phyloP scores from a whole-genome alignment of 2,888 invertebrate species.

The Ischnus inquisitorius region DNA sequence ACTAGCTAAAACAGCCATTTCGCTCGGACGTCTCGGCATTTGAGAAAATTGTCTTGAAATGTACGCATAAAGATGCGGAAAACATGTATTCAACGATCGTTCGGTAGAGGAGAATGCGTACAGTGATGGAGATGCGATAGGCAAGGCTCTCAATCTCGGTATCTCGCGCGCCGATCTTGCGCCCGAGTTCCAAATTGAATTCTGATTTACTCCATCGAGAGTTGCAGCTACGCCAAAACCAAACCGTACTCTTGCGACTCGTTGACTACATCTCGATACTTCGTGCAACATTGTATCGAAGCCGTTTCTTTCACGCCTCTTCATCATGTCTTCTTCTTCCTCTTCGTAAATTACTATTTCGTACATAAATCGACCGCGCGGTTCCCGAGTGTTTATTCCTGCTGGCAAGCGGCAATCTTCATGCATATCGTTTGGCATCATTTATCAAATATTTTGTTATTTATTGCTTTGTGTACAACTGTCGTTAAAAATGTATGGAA shows the following conservation, averaged over 20 bases:
- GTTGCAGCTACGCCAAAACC: conserved; percentile 58
- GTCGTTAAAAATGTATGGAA: neutral
- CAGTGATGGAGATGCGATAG: conserved; percentile 14
- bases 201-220: conserved; percentile 78
- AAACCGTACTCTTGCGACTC: neutral
- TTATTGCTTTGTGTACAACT: neutral
- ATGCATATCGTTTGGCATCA: conserved; percentile 15
- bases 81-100: conserved; percentile 1
- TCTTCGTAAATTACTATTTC: conserved; percentile 4
- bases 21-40: neutral
- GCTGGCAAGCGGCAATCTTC: conserved; percentile 59
- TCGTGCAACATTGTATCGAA: neutral
- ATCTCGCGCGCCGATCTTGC: conserved; percentile 69
- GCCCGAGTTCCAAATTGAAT: conserved; percentile 80
- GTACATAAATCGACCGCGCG: neutral
- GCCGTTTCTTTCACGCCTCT: neutral
- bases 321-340: neutral
- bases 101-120: neutral
- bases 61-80: neutral
- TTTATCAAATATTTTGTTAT: neutral
- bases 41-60: neutral
- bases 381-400: neutral
- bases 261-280: neutral
- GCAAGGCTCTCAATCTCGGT: conserved; percentile 34
- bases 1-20: no score